Base-by-base conservation (phyloP, 2,888 invertebrate species). In the Mimachlamys varia region DNA sequence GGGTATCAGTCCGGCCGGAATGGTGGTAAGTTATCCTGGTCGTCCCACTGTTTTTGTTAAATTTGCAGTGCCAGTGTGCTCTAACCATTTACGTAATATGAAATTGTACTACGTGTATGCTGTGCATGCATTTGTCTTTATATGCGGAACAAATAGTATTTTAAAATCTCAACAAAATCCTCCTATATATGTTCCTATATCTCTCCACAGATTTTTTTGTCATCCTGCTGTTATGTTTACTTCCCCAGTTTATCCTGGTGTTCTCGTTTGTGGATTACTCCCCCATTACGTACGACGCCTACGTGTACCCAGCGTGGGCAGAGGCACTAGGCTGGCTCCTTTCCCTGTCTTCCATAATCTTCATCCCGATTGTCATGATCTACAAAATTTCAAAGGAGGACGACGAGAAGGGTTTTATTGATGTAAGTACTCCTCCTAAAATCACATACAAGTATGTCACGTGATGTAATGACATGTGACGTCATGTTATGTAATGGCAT, bases 221-320 rank as follows among this genome's bases (percentile, higher is more conserved):
- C n/a, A n/a, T n/a, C n/a, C n/a, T n/a, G 44, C 44, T 44, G 7
- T 7, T 44, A 44, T 44, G 44, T 44, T 44, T 44, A 44, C 44
- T 7, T 76, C 76, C 91, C 87, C 94, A 98, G 98, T 98, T 98
- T 94, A 96, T 96, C 76, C 93, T 96, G 92, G 89, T 96, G 62
- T 96, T 96, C 92, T 95, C 96, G 22, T 96, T 96, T 94, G 92
- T 96, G 88, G 96, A 96, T 92, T 96, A 96, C 93, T 92, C 92
- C 17, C 94, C 94, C 0, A 94, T 94, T 3, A 95, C 92, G 2
- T 96, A 96, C 92, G 95, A 93, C 50, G 94, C 95, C 90, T 96
- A 96, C 90, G 89, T 92, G 10, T 96, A 94, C 92, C 96, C 96
- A 5, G 91, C 90, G 12, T 96, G 96, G 96, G 96, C 96, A 4